Percentiles rank a stretch among this genome's conserved stretches.
phyloP scores from a whole-genome alignment of 92 coral and sea anemone genomes.

The Porites cylindrica region DNA sequence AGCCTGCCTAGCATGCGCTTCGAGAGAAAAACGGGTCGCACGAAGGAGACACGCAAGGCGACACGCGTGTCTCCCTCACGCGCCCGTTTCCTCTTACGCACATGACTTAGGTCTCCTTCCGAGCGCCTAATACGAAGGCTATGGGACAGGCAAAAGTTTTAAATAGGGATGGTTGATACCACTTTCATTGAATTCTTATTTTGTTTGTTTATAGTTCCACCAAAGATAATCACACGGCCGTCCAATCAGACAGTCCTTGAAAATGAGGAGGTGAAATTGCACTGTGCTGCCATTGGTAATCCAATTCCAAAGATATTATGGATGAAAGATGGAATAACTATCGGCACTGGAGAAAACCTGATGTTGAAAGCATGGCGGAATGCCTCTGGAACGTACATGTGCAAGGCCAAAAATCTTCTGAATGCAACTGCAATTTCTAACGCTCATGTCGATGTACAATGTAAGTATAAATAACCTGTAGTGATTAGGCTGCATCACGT shows the following conservation, averaged over 20 bases:
- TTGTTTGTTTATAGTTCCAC: not conserved
- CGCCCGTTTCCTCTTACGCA: no score
- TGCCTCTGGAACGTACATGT: constrained; percentile 4
- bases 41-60: no score
- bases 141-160: no score
- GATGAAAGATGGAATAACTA: constrained; percentile 15
- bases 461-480: not conserved
- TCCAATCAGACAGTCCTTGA: not conserved
- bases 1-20: no score
- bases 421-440: not conserved
- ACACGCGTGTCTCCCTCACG: no score
- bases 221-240: not conserved
- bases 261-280: not conserved
- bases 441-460: constrained; percentile 3
- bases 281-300: constrained; percentile 25
- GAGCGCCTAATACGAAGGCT: no score
- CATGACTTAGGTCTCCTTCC: no score
- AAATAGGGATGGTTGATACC: not conserved
- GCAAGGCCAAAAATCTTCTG: not conserved
- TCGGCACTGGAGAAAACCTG: not conserved
- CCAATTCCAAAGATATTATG: constrained; percentile 25
- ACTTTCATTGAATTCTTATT: not conserved
- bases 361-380: not conserved
- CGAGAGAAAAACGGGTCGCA: no score
- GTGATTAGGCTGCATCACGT: no score